Conservation (phyloP, 1,140 invertebrate species). For the Platorchestia sp. region DNA sequence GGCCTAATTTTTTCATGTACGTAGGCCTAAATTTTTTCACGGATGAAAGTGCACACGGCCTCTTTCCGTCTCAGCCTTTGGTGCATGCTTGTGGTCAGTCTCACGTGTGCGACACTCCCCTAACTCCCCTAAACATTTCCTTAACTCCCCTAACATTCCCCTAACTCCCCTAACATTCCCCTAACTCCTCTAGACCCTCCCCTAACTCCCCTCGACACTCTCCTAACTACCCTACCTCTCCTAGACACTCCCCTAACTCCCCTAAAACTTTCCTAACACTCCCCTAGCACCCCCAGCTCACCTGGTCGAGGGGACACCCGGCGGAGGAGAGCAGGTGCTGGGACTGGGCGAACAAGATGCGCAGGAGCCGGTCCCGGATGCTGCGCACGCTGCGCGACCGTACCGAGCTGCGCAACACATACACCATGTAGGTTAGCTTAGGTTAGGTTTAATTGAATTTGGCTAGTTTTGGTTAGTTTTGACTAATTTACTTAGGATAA, state of each 20-base stretch:
- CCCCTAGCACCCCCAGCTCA: constrained; percentile 72
- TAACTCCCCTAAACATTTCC: neutral
- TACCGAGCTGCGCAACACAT: constrained; percentile 68
- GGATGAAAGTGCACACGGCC: neutral
- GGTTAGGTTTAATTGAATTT: too few relatives aligned
- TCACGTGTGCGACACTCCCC: neutral
- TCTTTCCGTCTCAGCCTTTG: neutral
- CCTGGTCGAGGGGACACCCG: constrained; percentile 94
- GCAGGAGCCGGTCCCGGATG: constrained; percentile 93
- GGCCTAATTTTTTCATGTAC: neutral
- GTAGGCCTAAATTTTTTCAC: neutral
- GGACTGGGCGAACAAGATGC: constrained; percentile 88
- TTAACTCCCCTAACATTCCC: neutral
- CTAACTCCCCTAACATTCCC: neutral
- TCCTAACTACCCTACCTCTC: constrained; percentile 27
- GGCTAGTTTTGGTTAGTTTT: too few relatives aligned
- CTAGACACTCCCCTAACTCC: neutral
- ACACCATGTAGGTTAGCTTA: too few relatives aligned
- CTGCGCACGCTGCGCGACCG: constrained; percentile 83
- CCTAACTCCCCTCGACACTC: constrained; percentile 38
- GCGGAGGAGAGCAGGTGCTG: constrained; percentile 86
- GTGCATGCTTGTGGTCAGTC: neutral
- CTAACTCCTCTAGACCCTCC: neutral
- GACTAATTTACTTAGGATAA: too few relatives aligned
- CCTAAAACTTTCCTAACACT: constrained; percentile 62